Percentiles rank a stretch among this genome's conserved stretches.
Conservation (phyloP, 2,113 vertebrate species). For the Peromyscus maniculatus region DNA sequence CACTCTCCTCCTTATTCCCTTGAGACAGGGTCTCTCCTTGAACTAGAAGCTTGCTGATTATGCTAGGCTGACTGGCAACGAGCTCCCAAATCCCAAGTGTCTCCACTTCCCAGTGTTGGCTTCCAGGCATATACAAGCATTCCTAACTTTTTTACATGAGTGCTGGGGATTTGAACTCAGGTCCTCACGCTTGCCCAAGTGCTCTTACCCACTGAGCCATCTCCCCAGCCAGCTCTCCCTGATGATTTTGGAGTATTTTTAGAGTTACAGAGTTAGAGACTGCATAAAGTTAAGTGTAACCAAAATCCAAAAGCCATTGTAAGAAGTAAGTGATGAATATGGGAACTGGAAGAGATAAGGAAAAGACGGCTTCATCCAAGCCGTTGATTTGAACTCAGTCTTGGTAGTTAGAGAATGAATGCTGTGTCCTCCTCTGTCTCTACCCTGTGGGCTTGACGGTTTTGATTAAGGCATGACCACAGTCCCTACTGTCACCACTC, state of each 20-base stretch:
- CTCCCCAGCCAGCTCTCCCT: no score
- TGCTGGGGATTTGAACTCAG: not conserved
- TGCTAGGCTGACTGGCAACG: not conserved
- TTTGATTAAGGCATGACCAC: conserved; percentile 24
- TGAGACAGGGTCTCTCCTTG: not conserved
- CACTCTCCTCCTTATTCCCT: not conserved
- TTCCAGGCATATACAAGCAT: not conserved
- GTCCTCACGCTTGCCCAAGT: not conserved
- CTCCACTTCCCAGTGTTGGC: no score
- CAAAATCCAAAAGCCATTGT: not conserved
- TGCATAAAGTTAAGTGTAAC: not conserved
- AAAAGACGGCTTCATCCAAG: not conserved
- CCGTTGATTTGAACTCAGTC: conserved; percentile 22
- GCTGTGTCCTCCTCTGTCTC: not conserved
- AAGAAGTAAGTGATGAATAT: not conserved
- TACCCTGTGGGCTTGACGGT: not conserved
- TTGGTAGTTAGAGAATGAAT: not conserved
- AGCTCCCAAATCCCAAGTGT: not conserved
- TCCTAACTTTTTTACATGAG: not conserved
- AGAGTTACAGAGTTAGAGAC: not conserved
- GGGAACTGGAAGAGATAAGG: not conserved
- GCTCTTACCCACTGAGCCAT: not conserved
- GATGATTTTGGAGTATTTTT: not conserved
- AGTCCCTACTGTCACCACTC: conserved; percentile 38
- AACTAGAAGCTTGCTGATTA: not conserved